Conservation (phyloP, 2,113 vertebrate genomes). For the Rhea pennata region DNA sequence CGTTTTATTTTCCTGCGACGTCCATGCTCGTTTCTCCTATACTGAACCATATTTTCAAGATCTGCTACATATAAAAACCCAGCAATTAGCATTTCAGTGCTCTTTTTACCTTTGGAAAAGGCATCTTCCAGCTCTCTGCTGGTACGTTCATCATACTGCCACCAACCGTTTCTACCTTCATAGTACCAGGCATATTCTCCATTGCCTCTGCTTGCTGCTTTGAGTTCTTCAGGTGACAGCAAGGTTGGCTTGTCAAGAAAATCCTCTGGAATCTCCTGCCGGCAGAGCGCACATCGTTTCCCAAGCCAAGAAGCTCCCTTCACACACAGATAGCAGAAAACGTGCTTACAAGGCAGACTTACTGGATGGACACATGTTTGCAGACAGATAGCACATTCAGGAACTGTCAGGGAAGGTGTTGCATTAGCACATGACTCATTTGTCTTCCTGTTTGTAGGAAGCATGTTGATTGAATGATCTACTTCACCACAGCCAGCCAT, state of each 20-base stretch:
- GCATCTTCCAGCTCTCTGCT: constrained; percentile 95
- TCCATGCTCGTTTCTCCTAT: constrained; percentile 93
- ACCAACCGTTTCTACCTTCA: constrained; percentile 97
- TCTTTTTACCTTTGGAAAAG: constrained; percentile 91
- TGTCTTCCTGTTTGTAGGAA: constrained; percentile 83
- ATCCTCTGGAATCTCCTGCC: constrained; percentile 95
- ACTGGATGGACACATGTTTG: constrained; percentile 95
- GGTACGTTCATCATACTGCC: constrained; percentile 97
- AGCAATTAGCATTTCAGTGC: constrained; percentile 96
- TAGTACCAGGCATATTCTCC: constrained; percentile 96
- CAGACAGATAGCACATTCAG: constrained; percentile 95
- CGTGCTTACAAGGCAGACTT: constrained; percentile 93
- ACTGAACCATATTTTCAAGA: constrained; percentile 97
- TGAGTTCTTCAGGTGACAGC: constrained; percentile 92
- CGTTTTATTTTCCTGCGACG: constrained; percentile 95
- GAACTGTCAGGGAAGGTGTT: constrained; percentile 82
- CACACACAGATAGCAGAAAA: constrained; percentile 96
- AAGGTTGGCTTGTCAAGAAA: constrained; percentile 94
- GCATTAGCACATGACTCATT: constrained; percentile 83
- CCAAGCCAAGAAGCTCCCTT: constrained; percentile 99
- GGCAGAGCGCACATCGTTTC: constrained; percentile 94
- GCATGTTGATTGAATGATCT: constrained; percentile 84
- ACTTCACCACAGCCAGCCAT: constrained; percentile 93
- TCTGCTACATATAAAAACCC: constrained; percentile 96
- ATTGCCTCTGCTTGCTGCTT: constrained; percentile 84